Evolutionary conservation across 2,113 vertebrate species (phyloP), one percentile per base, ranked within the genome.

Genomic region (Nothocercus nigrocapillus): DNA sequence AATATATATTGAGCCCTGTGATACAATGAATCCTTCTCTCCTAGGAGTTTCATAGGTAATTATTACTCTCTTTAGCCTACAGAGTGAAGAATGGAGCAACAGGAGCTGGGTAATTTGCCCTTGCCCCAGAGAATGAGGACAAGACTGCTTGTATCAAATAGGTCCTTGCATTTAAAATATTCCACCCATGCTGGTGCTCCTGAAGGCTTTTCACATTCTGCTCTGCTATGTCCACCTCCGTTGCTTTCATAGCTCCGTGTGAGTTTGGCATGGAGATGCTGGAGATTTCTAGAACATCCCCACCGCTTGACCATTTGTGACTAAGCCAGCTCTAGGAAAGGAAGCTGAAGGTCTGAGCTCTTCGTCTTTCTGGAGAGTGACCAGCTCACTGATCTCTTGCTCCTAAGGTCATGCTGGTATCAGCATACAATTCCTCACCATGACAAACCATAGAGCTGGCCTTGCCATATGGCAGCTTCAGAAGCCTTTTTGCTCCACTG

Each of bases 21-120:
- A 89, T 96, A 86, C 75, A 85, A 96, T 95, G 92, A 97, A 96
- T 93, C 59, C 81, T 92, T 54, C 24, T 79, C 86, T 82, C 54
- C 22, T 58, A 59, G 70, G 86, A 76, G 62, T 9, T 73, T 73
- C 62, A 49, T 56, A 82, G 78, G 85, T 94, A 93, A 90, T 94
- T 95, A 89, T 89, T 90, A 27, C 70, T 90, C 74, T 94, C 88
- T 86, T 93, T 77, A 85, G 36, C 32, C 84, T 58, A 38, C 34
- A 69, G 47, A 53, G 10, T 20, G 76, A 92, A 85, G 77, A 72
- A 53, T 27, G 87, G 92, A 96, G 67, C 62, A 72, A 82, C 69
- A 59, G 63, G 38, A 89, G 45, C n/a, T 66, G 66, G 24, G 15
- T 54, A 25, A 81, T 69, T 86, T 93, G 40, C 53, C 66, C 93